Evolutionary conservation across 2,113 vertebrate genomes (phyloP).

Genomic region (Struthidea cinerea): DNA sequence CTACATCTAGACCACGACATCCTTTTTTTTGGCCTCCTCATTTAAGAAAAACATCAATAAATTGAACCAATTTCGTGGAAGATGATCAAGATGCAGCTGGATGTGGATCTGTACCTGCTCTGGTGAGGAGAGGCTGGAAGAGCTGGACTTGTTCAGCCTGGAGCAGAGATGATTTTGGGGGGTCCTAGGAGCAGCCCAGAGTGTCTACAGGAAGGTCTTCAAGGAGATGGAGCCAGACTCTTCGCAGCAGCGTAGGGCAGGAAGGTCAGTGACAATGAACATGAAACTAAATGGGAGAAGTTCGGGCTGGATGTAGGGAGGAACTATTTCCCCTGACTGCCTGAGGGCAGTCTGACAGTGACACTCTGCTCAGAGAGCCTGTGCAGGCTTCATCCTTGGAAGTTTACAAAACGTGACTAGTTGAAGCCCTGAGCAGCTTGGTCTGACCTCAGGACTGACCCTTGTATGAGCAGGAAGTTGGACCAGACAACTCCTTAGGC

Average conservation of each 20-base stretch:
- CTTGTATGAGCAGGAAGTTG: not conserved
- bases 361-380: not conserved
- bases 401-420: not conserved
- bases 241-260: not conserved
- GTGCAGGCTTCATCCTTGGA: not conserved
- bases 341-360: not conserved
- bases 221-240: not conserved
- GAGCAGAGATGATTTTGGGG: not conserved
- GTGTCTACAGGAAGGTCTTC: fast-evolving
- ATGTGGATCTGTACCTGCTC: not conserved
- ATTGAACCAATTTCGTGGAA: not conserved
- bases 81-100: not conserved
- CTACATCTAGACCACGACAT: not conserved
- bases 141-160: not conserved
- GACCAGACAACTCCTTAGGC: not conserved
- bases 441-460: not conserved
- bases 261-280: not conserved
- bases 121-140: not conserved
- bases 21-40: not conserved
- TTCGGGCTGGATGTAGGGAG: not conserved
- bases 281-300: not conserved
- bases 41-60: not conserved
- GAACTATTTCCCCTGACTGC: not conserved
- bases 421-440: not conserved
- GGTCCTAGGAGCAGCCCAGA: not conserved